Base-by-base conservation (phyloP, 1,140 invertebrate species). In the Bombus affinis region DNA sequence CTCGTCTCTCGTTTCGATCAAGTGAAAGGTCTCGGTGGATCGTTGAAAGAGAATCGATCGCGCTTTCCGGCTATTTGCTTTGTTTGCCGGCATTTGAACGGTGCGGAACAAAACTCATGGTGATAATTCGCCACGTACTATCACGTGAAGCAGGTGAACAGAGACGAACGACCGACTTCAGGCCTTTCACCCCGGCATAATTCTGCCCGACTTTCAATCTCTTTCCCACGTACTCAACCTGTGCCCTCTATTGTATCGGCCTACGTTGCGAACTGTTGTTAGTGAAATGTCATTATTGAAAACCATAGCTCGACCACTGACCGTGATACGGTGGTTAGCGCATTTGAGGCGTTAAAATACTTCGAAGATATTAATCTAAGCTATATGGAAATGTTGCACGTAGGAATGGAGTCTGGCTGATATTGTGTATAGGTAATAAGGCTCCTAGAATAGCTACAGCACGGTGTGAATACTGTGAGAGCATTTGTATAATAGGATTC, bases 171-270 rank as follows among this genome's bases (percentile, higher is more conserved):
- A 78, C 89, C 89, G 89, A 86, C 88, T 89, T 83, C 83, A 88
- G 88, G 91, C 91, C 91, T 93, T 93, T 93, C 92, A 93, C 91
- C 92, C 91, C 87, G 80, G 68, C 62, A 85, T 81, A 89, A 85
- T 86, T 90, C 74, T 86, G 85, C 82, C 81, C 90, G 87, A 91
- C 89, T 93, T 92, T 92, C 85, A 86, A 92, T 93, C 91, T 91
- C 86, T 91, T 91, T 92, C 91, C 88, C 91, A 90, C 89, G 85
- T 91, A 88, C 75, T 74, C 86, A 81, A 90, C 76, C 86, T 82
- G 83, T 81, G 73, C 80, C 70, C 75, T 39, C 80, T 35, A 86
- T 90, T 90, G 86, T 90, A 85, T 74, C 62, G 65, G 70, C 68
- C 44, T 83, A 66, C 35, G 47, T 44, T 59, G 75, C 37, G 37